Evolutionary conservation across 92 coral and sea anemone species (phyloP), one percentile per base, ranked within the genome.

Genomic region (Zoanthus sociatus): DNA sequence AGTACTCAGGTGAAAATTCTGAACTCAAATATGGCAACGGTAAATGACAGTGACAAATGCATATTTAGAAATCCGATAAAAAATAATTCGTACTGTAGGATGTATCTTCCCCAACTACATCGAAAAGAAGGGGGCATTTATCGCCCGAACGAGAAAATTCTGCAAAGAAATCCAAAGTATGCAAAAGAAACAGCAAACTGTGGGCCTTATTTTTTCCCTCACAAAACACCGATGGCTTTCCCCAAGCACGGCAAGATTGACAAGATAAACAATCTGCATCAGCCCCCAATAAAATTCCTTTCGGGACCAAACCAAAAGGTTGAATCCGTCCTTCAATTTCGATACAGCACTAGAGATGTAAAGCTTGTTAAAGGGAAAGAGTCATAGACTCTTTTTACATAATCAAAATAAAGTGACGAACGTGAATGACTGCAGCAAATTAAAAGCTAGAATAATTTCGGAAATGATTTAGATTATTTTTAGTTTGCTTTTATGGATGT

Each of bases 61-160:
- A 53, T 70, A 18, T 9, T 74, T 10, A 32, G 16, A 7, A 82
- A 75, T 12, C 58, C 76, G 6, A 50, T 77, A 32, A 72, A 72
- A 10, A 87, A 67, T 16, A 91, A 91, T 11, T 91, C 93, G 0
- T 91, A 83, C 63, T 56, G 85, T 9, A 78, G 89, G 45, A 86
- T 91, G 7, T 91, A 87, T 63, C 89, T 91, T 51, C 91, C 93
- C 2, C 93, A 87, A 54, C 78, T 91, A 45, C 93, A 91, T 58
- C 79, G 89, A 58, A 82, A 85, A 55, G 60, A 53, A 6, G 88
- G 87, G 32, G 91, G 83, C 46, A 83, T 91, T 33, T 77, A 87
- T 33, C 79, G 89, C 31, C 21, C 87, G 68, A 91, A 87, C 63
- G 91, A 91, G 4, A 86, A 91, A 7, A 84, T 91, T 2, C 44